Evolutionary conservation across 2,797 vertebrate genomes (phyloP), one percentile per base, ranked within the genome.

Genomic region (Buphagus erythrorhynchus): DNA sequence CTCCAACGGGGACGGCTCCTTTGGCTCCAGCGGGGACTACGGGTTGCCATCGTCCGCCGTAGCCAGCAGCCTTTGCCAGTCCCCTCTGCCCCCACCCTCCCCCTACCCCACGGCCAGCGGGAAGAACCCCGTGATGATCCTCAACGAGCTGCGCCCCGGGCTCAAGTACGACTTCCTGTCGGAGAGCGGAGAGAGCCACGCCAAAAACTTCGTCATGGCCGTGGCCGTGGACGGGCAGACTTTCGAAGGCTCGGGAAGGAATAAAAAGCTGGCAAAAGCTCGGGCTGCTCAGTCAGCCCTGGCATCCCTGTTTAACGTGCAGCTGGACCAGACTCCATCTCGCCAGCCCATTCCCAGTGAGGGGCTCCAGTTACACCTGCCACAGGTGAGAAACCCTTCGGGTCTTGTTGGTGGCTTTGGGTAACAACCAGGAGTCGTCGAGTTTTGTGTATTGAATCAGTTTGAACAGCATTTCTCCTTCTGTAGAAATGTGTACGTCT

Each of bases 131-230:
- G 99, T 99, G 91, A 99, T 99, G 99, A 99, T 99, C 97, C 98
- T 99, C 90, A 99, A 99, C 3, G 99, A 99, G 98, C 98, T 99
- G 92, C 99, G 99, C 16, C 99, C 99, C 0, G 99, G 99, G 13
- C 98, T 99, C 62, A 99, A 99, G 96, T 99, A 99, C 0, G 99
- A 99, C 95, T 99, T 99, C 96, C 98, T 99, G 68, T 99, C 99
- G 0, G 99, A 99, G 97, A 99, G 99, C 0, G 99, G 99, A 20
- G 99, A 99, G 97, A 99, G 99, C 97, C 99, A 99, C 1, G 99
- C 99, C 95, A 99, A 99, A 97, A 99, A 99, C 98, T 99, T 99
- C 91, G 99, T 99, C 96, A 99, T 99, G 99, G 99, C 99, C 0
- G 99, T 99, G 97, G 99, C 99, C 0, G 99, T 99, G 97, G 99